A percentile compares a stretch with the other conserved stretches of the same genome.
Conservation (phyloP, 2,888 invertebrate species). For the Hyposoter didymator region DNA sequence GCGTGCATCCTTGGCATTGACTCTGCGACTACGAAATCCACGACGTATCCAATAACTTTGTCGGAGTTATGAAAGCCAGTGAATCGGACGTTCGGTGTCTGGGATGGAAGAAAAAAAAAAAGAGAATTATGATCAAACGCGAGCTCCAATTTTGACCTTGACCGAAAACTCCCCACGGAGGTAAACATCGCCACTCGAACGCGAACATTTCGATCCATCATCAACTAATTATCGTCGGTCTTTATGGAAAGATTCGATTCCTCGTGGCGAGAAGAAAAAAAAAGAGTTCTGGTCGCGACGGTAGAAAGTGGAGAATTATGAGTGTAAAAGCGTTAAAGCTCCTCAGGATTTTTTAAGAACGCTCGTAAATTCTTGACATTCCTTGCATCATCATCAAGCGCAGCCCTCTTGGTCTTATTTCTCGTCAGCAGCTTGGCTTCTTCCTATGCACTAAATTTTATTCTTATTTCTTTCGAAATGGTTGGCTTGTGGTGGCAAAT, state of each 20-base stretch:
- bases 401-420: neutral
- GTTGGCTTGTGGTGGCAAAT: neutral
- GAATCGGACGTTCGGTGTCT: neutral
- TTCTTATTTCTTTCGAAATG: slow-evolving; percentile 22
- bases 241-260: neutral
- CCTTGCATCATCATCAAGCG: slow-evolving; percentile 22
- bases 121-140: neutral
- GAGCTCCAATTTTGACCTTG: neutral
- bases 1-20: neutral
- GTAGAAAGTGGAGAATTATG: neutral
- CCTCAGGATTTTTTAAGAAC: slow-evolving; percentile 19
- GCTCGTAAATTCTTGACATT: slow-evolving; percentile 28
- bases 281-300: neutral
- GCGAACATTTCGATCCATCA: slow-evolving; percentile 68
- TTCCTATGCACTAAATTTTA: slow-evolving; percentile 17
- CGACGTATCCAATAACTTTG: no score
- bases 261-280: slow-evolving; percentile 10
- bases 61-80: neutral
- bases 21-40: neutral
- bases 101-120: neutral
- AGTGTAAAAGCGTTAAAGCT: slow-evolving; percentile 13
- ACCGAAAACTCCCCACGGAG: slow-evolving; percentile 7
- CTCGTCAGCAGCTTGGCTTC: neutral
- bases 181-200: neutral
- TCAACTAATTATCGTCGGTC: slow-evolving; percentile 71